Percentiles rank a stretch among this genome's conserved stretches.
These are phyloP conservation scores for Furcifer pardalis DNA, from an alignment of 2,797 vertebrate species.

Conservation along the genomic window DNA sequence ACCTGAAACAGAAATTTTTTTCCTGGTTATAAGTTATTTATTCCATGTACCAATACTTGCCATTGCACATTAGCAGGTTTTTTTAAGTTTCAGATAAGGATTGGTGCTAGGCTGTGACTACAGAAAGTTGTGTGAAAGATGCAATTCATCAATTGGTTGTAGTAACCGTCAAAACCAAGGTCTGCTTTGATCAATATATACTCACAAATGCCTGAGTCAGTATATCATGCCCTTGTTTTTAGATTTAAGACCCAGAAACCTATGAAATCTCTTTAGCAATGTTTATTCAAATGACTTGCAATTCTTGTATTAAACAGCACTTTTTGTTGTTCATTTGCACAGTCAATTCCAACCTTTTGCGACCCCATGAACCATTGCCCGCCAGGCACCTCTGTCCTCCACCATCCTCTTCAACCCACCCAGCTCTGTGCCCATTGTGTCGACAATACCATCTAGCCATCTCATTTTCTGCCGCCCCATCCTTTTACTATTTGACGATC, in stretches of 20 bases:
- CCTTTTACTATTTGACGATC: no score
- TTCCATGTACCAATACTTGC: not conserved
- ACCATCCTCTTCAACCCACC: no score
- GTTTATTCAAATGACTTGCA: not conserved
- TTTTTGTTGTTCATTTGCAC: no score
- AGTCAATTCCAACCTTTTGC: no score
- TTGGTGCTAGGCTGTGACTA: not conserved
- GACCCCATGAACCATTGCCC: no score
- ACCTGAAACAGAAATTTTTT: slow-evolving; percentile 1
- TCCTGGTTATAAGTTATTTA: not conserved
- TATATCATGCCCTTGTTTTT: not conserved
- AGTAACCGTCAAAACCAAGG: not conserved
- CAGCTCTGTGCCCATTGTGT: no score
- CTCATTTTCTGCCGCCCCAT: no score
- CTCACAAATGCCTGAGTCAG: not conserved
- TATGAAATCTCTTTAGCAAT: not conserved
- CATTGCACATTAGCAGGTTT: not conserved
- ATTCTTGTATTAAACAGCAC: not conserved
- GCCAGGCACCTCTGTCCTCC: no score
- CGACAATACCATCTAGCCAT: no score
- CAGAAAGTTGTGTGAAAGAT: not conserved
- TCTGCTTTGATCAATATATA: slow-evolving; percentile 1
- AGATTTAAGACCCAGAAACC: slow-evolving; percentile 10
- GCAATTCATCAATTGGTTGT: not conserved
- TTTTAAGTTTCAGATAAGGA: not conserved